Conservation (phyloP, 1,140 invertebrate species). For the Procambarus virginalis region DNA sequence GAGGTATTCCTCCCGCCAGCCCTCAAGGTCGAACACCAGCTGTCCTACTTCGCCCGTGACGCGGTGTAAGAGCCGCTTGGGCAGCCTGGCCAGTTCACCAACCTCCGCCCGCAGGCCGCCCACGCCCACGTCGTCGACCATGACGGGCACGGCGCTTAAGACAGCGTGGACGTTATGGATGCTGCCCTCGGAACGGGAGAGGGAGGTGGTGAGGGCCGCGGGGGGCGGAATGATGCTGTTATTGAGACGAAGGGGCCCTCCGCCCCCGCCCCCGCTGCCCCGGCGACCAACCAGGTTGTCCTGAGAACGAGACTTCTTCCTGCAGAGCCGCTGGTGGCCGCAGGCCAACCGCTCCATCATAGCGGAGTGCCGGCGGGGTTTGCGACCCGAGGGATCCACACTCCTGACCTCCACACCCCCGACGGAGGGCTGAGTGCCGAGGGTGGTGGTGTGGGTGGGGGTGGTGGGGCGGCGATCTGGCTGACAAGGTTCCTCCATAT, state of each 20-base stretch:
- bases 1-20: constrained; percentile 69
- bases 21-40: constrained; percentile 69
- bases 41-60: constrained; percentile 69
- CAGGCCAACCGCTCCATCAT: constrained; percentile 58
- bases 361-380: constrained; percentile 53
- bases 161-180: constrained; percentile 68
- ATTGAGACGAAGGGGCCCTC: constrained; percentile 46
- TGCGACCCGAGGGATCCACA: constrained; percentile 29
- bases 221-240: constrained; percentile 62
- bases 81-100: constrained; percentile 62
- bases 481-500: constrained; percentile 9
- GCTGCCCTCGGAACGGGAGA: constrained; percentile 69
- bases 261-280: not conserved
- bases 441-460: not conserved
- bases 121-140: constrained; percentile 46
- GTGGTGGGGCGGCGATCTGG: constrained; percentile 1
- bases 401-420: not conserved
- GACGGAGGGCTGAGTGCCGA: not conserved
- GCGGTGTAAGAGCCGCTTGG: constrained; percentile 62
- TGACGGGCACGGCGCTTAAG: constrained; percentile 4
- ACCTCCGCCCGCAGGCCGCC: constrained; percentile 55
- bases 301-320: constrained; percentile 69
- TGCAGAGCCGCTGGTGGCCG: constrained; percentile 63
- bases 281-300: constrained; percentile 62
- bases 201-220: constrained; percentile 42